Conservation (phyloP, 2,113 vertebrate genomes). For the Crotalus viridis region DNA sequence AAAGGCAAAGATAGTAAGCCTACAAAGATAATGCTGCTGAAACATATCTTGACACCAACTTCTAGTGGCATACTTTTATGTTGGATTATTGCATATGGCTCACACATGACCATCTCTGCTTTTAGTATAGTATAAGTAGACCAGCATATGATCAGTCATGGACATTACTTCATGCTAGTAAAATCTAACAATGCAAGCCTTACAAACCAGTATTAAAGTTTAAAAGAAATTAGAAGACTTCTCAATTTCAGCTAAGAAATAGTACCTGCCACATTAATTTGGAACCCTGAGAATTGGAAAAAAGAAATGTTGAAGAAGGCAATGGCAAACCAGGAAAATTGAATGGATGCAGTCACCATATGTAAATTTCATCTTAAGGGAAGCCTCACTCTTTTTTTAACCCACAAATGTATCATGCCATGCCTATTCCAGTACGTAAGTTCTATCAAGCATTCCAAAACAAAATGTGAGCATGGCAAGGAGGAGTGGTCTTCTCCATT, state of each 20-base stretch:
- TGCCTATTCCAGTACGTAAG: not conserved
- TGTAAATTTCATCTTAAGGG: not conserved
- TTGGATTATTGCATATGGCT: not conserved
- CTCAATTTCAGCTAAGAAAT: not conserved
- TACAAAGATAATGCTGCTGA: not conserved
- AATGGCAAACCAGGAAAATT: not conserved
- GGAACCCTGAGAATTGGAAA: not conserved
- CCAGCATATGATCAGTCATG: not conserved
- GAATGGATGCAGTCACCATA: not conserved
- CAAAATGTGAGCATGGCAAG: not conserved
- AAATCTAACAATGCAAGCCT: not conserved
- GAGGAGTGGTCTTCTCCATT: not conserved
- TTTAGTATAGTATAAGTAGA: not conserved
- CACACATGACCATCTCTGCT: not conserved
- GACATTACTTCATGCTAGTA: not conserved
- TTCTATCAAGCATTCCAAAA: not conserved
- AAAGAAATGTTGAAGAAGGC: not conserved
- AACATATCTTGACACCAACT: not conserved
- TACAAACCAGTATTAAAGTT: not conserved
- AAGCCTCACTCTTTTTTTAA: not conserved
- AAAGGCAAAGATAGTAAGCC: not conserved
- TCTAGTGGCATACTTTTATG: not conserved
- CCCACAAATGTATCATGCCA: not conserved
- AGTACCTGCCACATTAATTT: not conserved
- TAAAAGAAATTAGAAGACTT: not conserved